Conservation (phyloP, 2,113 vertebrate genomes). For the Dromas ardeola region DNA sequence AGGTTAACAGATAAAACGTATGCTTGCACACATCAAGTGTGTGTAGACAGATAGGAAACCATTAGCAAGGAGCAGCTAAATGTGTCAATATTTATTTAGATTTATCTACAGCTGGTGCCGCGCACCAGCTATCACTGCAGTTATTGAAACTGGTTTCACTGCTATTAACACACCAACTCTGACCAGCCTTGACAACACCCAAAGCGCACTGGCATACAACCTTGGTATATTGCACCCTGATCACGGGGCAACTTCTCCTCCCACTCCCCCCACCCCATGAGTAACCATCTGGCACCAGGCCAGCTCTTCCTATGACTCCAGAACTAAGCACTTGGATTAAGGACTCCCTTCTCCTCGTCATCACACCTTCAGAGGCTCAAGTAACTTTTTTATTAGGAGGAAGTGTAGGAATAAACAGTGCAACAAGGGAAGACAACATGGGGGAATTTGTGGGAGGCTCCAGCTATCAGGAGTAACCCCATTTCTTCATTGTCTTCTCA, state of each 20-base stretch:
- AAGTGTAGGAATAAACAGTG: background rate
- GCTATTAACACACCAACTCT: background rate
- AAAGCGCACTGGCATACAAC: background rate
- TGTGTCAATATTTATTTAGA: background rate
- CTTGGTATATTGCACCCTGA: background rate
- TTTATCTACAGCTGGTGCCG: background rate
- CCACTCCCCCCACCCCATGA: background rate
- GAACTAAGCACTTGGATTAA: background rate
- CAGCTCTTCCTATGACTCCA: background rate
- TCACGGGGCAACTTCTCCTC: background rate
- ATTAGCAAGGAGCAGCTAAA: background rate
- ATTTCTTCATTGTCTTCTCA: constrained; percentile 36
- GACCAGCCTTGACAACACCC: background rate
- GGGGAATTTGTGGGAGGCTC: background rate
- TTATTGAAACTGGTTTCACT: background rate
- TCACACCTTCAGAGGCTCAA: background rate
- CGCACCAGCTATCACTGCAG: background rate
- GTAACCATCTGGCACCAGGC: background rate
- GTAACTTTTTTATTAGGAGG: background rate
- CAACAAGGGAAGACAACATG: background rate
- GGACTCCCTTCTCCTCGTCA: background rate
- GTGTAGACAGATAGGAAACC: background rate
- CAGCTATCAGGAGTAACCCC: background rate
- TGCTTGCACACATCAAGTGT: background rate
- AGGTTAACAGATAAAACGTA: background rate